Evolutionary conservation across 2,888 invertebrate species (phyloP), one percentile per base, ranked within the genome.

Genomic region (Heliconius ethilla): DNA sequence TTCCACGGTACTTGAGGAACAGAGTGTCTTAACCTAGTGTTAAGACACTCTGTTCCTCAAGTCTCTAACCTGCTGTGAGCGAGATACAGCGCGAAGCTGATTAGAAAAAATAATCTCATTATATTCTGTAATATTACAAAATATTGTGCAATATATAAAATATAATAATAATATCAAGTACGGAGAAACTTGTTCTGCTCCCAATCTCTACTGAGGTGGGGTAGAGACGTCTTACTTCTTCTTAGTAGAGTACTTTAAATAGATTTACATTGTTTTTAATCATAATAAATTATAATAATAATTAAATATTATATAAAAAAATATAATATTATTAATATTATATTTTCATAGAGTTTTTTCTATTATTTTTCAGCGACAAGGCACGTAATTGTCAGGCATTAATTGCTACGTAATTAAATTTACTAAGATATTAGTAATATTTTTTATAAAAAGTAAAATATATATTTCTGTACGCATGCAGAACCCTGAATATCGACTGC

Each of bases 201-300:
- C 45, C 37, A 74, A 45, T 45, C 25, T 45, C 25, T 27, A 76
- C 75, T 70, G 51, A 89, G 86, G 90, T 93, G 93, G 93, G 93
- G 93, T 92, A 87, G 93, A 93, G 92, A 85, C 87, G 83, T 45
- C 74, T 45, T 25, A 72, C n/a, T 22, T 33, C 51, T 15, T n/a
- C 37, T 11, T 65, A 25, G 22, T 10, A 45, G 15, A 37, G 25
- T 27, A 63, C n/a, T 5, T 62, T 63, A 27, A 63, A 15, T 15
- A 27, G n/a, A n/a, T n/a, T n/a, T n/a, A 15, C 11, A n/a, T n/a
- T n/a, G 11, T 25, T 13, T 27, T 13, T 25, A 62, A 25, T 10
- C 3, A 0, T 59, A 59, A 25, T 25, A 59, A 25, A n/a, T n/a
- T n/a, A n/a, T n/a, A n/a, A n/a, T n/a, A n/a, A n/a, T n/a, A n/a